phyloP scores from a whole-genome alignment of 2,113 vertebrate genomes.

The Octodon degus region DNA sequence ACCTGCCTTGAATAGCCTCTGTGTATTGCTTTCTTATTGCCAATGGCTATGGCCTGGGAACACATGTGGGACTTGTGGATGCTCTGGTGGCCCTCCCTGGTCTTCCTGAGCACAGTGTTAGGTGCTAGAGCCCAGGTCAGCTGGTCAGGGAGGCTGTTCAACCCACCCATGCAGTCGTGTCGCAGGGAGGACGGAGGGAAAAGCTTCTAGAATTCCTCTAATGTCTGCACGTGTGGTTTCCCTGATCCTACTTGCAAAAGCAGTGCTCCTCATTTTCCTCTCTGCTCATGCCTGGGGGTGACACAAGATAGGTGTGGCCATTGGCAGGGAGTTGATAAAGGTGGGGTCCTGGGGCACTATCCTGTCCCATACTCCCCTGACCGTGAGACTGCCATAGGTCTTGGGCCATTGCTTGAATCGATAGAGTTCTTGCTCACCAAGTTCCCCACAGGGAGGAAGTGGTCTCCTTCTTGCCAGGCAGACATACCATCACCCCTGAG shows the following conservation, averaged over 20 bases:
- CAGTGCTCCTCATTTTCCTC: neutral
- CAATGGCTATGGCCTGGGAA: slow-evolving; percentile 46
- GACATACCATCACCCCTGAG: neutral
- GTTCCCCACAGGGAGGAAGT: neutral
- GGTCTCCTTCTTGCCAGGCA: neutral
- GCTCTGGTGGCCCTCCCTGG: slow-evolving; percentile 57
- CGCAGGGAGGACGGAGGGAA: neutral
- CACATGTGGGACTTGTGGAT: slow-evolving; percentile 20
- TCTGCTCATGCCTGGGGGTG: neutral
- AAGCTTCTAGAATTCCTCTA: slow-evolving; percentile 36
- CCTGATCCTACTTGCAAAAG: neutral
- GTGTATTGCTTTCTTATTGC: slow-evolving; percentile 63
- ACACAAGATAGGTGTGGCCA: neutral
- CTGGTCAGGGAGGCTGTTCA: neutral
- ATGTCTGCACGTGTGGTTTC: neutral
- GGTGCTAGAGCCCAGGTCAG: neutral
- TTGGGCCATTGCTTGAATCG: neutral
- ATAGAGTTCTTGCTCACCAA: neutral
- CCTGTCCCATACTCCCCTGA: neutral
- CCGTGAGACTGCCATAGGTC: accelerated
- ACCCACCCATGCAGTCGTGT: neutral
- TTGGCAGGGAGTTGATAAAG: neutral
- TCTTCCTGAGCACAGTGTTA: neutral
- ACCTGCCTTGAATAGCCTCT: slow-evolving; percentile 66
- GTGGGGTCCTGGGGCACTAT: accelerated